A percentile compares a stretch with the other conserved stretches of the same genome.
Conservation (phyloP, 1,140 invertebrate genomes). For the Eufriesea mexicana region DNA sequence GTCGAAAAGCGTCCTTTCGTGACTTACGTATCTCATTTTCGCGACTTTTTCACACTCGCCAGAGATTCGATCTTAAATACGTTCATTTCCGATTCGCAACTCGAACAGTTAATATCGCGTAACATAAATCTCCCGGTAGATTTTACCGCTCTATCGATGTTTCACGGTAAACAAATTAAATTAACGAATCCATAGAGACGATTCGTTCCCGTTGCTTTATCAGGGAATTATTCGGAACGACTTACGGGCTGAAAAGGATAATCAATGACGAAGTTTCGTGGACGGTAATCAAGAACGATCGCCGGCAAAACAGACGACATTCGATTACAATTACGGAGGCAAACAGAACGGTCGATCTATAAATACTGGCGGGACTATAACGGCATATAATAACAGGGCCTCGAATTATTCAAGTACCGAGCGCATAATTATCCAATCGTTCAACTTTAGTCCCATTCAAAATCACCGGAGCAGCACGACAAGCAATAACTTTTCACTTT, state of each 20-base stretch:
- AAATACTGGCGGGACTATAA: constrained; percentile 3
- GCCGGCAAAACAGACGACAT: neutral
- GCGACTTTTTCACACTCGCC: too few relatives aligned
- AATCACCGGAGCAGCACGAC: constrained; percentile 9
- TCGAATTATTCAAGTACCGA: constrained; percentile 31
- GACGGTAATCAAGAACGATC: neutral
- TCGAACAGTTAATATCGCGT: too few relatives aligned
- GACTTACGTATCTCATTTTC: too few relatives aligned
- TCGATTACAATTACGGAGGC: neutral
- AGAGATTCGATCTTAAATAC: too few relatives aligned
- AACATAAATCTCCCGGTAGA: neutral
- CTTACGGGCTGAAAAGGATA: neutral
- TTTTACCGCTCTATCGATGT: neutral
- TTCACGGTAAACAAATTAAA: neutral
- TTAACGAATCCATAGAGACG: neutral
- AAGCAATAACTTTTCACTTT: constrained; percentile 25
- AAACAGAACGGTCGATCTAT: constrained; percentile 9
- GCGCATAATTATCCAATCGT: constrained; percentile 27
- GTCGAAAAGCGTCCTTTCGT: too few relatives aligned
- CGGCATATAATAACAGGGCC: neutral
- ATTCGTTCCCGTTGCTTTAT: neutral
- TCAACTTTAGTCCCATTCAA: constrained; percentile 8
- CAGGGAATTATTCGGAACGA: neutral
- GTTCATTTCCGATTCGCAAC: too few relatives aligned
- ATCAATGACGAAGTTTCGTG: neutral